Conservation (phyloP, 2,113 vertebrate genomes). For the Epinephelus moara region DNA sequence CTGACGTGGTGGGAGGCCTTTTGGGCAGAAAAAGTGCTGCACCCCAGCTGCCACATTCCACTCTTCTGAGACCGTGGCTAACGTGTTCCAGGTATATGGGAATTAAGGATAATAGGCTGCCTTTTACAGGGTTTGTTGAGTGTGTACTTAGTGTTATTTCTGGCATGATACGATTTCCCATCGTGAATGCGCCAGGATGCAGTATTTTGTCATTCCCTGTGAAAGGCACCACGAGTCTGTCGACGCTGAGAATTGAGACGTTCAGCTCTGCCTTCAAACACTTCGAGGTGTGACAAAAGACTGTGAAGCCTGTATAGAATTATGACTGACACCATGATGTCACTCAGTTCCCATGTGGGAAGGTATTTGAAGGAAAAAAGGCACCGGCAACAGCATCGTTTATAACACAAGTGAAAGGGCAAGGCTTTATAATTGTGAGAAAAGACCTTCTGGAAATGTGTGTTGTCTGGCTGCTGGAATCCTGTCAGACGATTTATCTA, state of each 20-base stretch:
- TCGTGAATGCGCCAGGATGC: not conserved
- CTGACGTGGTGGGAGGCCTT: slow-evolving; percentile 58
- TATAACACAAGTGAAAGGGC: slow-evolving; percentile 37
- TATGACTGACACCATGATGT: slow-evolving; percentile 45
- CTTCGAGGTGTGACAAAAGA: slow-evolving; percentile 44
- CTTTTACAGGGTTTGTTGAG: slow-evolving; percentile 16
- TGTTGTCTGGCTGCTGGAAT: not conserved
- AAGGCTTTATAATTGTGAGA: slow-evolving; percentile 27
- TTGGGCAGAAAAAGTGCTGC: not conserved
- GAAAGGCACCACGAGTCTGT: slow-evolving; percentile 3
- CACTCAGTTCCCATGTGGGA: slow-evolving; percentile 22
- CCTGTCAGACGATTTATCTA: slow-evolving; percentile 36
- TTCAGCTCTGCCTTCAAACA: slow-evolving; percentile 36
- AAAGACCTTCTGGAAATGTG: slow-evolving; percentile 17
- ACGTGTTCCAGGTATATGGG: slow-evolving; percentile 24
- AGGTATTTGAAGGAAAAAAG: not conserved
- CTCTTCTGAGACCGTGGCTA: slow-evolving; percentile 19
- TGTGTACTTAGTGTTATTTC: slow-evolving; percentile 26
- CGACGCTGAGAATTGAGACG: slow-evolving; percentile 35
- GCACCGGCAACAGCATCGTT: not conserved
- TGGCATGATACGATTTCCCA: slow-evolving; percentile 12
- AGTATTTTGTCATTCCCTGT: slow-evolving; percentile 40
- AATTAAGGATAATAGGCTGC: slow-evolving; percentile 36
- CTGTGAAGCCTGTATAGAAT: slow-evolving; percentile 22
- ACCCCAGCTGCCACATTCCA: not conserved